Conservation (phyloP, 1,140 invertebrate genomes). For the Pseudomyrmex flavicornis region DNA sequence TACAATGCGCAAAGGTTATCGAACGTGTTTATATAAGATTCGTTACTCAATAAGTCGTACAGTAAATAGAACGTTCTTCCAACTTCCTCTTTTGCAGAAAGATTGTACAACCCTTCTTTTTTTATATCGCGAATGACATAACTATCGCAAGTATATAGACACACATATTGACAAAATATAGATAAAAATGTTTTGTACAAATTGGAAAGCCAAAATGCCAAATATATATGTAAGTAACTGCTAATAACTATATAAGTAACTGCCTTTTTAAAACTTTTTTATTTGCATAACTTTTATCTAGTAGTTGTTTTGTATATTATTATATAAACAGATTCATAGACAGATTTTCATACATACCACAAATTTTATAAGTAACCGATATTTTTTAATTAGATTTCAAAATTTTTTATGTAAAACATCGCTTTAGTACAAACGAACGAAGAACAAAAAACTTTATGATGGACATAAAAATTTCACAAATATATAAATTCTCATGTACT, state of each 20-base stretch:
- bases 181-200: not conserved
- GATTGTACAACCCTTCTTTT: not conserved
- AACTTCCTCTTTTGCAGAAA: conserved; percentile 11
- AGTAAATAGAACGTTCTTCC: not conserved
- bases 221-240: not conserved
- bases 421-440: too few relatives aligned
- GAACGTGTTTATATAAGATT: conserved; percentile 26
- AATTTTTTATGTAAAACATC: too few relatives aligned
- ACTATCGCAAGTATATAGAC: not conserved
- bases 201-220: not conserved
- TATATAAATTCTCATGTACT: not conserved
- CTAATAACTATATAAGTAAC: too few relatives aligned
- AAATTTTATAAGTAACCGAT: too few relatives aligned
- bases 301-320: too few relatives aligned
- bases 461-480: too few relatives aligned
- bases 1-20: not conserved
- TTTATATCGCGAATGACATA: conserved; percentile 18
- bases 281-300: too few relatives aligned
- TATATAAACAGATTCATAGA: too few relatives aligned
- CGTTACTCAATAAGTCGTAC: conserved; percentile 21
- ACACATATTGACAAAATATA: not conserved
- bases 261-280: too few relatives aligned
- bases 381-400: too few relatives aligned
- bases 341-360: too few relatives aligned
- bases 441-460: too few relatives aligned